Base-by-base conservation (phyloP, 2,888 invertebrate genomes). In the Ctena decussata region DNA sequence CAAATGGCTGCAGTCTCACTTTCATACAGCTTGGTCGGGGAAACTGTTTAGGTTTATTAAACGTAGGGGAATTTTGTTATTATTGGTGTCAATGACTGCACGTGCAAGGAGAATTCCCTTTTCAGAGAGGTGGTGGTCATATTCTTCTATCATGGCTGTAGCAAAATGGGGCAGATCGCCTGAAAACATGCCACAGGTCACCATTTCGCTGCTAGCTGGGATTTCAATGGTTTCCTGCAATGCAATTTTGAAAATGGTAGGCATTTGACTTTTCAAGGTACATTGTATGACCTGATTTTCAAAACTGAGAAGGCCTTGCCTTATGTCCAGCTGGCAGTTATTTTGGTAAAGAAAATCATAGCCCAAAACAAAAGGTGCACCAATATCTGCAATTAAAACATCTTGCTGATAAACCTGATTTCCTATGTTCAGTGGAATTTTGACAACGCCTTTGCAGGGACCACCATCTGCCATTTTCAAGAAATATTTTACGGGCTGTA, bases 381-480 rank as follows among this genome's bases (percentile, higher is more conserved):
- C 35, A 21, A 65, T 65, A 12, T 65, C 65, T 35, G 32, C 15
- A 35, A 35, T 65, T 18, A 65, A 30, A 8, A 65, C 65, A 5
- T 65, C 35, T 21, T 65, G 65, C 11, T 35, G 18, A 65, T 65
- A 65, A 18, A 35, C 18, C 5, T 21, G 32, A 21, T 35, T 18
- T 35, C 65, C 65, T 35, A 65, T 65, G 35, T 8, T 3, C 11
- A 65, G 35, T 3, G 65, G 35, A 5, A 65, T 32, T 11, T 1
- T 11, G 35, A 21, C 30, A 11, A 35, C 35, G 32, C 65, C 65
- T 35, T 35, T 65, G 65, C 65, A 65, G 27, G 41, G 46, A 44
- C 72, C 72, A 41, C 72, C 72, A 41, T 72, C 24, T n/a, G 72
- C 72, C 72, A 41, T 72, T 6, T n/a, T 41, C 27, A 65, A 18